Evolutionary conservation across 2,113 vertebrate species (phyloP).

Genomic region (Salvelinus alpinus): DNA sequence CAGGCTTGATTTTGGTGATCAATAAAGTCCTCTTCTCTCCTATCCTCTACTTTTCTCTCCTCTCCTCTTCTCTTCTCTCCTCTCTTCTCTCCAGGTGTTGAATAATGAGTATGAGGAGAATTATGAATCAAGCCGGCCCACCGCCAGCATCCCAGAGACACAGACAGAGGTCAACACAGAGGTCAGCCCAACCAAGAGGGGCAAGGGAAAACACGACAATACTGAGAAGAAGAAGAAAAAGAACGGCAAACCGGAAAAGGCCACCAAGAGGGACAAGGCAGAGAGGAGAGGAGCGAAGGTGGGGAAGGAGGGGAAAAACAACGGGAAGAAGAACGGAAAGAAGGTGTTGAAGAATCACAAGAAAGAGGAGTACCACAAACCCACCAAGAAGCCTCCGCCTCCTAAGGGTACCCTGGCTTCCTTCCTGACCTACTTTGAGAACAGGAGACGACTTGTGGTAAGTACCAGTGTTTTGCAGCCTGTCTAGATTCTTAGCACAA

Average conservation of each 20-base stretch:
- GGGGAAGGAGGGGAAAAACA: slow-evolving; percentile 75
- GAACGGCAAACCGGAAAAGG: slow-evolving; percentile 79
- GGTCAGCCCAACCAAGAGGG: slow-evolving; percentile 72
- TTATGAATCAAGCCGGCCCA: slow-evolving; percentile 72
- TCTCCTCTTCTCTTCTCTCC: too few relatives aligned
- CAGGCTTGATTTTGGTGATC: neutral
- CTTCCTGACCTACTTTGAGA: slow-evolving; percentile 92
- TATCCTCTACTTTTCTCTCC: too few relatives aligned
- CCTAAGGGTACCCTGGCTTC: slow-evolving; percentile 74
- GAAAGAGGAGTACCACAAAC: slow-evolving; percentile 79
- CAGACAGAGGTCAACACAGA: slow-evolving; percentile 59
- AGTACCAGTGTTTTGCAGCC: slow-evolving; percentile 73
- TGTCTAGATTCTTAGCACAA: slow-evolving; percentile 47
- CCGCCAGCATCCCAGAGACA: slow-evolving; percentile 67
- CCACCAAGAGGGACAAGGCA: slow-evolving; percentile 80
- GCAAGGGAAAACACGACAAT: slow-evolving; percentile 78
- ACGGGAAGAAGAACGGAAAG: slow-evolving; percentile 82
- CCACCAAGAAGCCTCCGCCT: slow-evolving; percentile 73
- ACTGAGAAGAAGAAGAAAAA: slow-evolving; percentile 89
- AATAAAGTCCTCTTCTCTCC: neutral
- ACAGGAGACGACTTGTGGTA: slow-evolving; percentile 89
- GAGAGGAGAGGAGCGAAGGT: slow-evolving; percentile 81
- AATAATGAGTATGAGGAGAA: slow-evolving; percentile 88
- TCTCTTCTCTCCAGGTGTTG: slow-evolving; percentile 66
- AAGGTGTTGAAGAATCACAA: slow-evolving; percentile 75